These are phyloP conservation scores for Drosophila trapezifrons DNA, from an alignment of 1,140 invertebrate genomes.

Conservation along the genomic window DNA sequence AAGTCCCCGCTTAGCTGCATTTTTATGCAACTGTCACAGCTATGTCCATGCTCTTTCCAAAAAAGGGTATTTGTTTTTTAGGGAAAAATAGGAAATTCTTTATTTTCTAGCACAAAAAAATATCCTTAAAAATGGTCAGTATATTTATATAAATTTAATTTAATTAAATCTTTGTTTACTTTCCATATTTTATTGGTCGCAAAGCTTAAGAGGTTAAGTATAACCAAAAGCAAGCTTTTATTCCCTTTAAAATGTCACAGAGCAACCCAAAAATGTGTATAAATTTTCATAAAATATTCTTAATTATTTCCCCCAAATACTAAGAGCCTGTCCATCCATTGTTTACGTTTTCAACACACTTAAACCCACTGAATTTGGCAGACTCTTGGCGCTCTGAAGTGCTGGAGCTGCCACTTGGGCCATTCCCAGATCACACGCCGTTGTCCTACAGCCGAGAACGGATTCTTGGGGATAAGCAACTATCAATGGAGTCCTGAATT, in stretches of 20 bases:
- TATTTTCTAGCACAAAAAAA: no score
- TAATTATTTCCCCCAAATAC: neutral
- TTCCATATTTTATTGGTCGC: no score
- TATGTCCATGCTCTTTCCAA: neutral
- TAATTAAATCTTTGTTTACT: no score
- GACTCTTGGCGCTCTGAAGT: neutral
- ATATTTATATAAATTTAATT: no score
- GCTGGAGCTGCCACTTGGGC: neutral
- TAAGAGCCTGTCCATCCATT: neutral
- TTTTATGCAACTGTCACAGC: slow-evolving; percentile 37
- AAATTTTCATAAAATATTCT: neutral
- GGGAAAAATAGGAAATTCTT: neutral
- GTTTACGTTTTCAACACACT: neutral
- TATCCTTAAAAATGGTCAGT: no score
- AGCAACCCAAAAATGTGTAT: no score
- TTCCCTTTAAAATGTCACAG: no score
- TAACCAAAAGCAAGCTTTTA: no score
- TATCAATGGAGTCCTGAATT: slow-evolving; percentile 73
- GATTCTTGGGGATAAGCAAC: slow-evolving; percentile 39
- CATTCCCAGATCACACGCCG: slow-evolving; percentile 5
- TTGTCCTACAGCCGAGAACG: slow-evolving; percentile 1
- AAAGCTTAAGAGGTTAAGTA: no score
- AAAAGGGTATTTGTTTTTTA: slow-evolving; percentile 1
- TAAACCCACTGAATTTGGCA: slow-evolving; percentile 4
- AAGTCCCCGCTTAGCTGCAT: slow-evolving; percentile 54